These are phyloP conservation scores for Sphenodon punctatus DNA, from an alignment of 2,797 vertebrate species.

Conservation along the genomic window DNA sequence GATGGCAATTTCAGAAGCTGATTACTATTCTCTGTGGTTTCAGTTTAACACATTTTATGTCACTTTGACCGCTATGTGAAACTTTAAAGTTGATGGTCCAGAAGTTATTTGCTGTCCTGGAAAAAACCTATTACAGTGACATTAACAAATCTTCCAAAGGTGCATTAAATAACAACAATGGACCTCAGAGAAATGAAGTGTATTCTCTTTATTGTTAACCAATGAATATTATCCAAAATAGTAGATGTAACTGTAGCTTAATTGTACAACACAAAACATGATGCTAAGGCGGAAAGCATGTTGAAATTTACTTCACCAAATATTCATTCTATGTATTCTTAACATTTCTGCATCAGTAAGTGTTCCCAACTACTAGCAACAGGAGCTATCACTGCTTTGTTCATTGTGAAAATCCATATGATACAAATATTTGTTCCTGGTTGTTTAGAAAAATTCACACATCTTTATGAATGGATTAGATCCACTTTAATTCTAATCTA, in stretches of 20 bases:
- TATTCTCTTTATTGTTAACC: slow-evolving; percentile 88
- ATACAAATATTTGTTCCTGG: slow-evolving; percentile 70
- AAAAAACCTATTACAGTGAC: background rate
- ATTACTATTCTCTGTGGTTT: background rate
- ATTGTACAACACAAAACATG: slow-evolving; percentile 83
- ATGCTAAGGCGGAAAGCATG: slow-evolving; percentile 71
- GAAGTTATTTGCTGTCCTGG: background rate
- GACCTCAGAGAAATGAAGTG: slow-evolving; percentile 76
- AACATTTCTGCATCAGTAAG: slow-evolving; percentile 69
- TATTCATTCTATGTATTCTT: slow-evolving; percentile 60
- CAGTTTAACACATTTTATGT: background rate
- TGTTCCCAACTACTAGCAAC: slow-evolving; percentile 65
- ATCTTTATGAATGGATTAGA: slow-evolving; percentile 76
- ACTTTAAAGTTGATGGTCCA: slow-evolving; percentile 10
- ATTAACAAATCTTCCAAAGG: slow-evolving; percentile 37
- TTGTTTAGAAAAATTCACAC: slow-evolving; percentile 73
- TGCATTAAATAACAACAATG: slow-evolving; percentile 77
- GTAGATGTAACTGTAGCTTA: slow-evolving; percentile 79
- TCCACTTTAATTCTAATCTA: slow-evolving; percentile 79
- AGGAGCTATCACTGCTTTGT: slow-evolving; percentile 68
- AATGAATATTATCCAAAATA: slow-evolving; percentile 84
- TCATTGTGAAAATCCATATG: slow-evolving; percentile 64
- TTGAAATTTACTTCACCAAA: slow-evolving; percentile 69
- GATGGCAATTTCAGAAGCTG: background rate
- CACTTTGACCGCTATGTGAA: slow-evolving; percentile 1